Percentiles rank a stretch among this genome's conserved stretches.
These are phyloP conservation scores for Nymphalis urticae DNA, from an alignment of 2,888 invertebrate species.

Conservation along the genomic window DNA sequence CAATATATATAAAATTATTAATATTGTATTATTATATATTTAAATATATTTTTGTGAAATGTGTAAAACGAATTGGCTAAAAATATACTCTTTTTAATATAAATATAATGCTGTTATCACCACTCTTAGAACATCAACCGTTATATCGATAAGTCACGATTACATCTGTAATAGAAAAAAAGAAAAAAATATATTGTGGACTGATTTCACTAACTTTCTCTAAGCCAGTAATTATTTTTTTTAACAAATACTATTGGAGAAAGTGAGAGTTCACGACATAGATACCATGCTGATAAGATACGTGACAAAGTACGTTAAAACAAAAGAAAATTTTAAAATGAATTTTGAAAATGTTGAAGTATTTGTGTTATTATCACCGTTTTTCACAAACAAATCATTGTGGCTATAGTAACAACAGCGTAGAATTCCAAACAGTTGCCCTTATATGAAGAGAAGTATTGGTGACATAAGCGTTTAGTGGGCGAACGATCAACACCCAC, in stretches of 20 bases:
- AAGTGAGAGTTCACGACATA: slow-evolving; percentile 4
- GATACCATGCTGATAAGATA: background rate
- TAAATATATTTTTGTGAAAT: too few relatives aligned
- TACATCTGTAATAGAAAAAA: background rate
- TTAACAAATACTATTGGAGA: slow-evolving; percentile 8
- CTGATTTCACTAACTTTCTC: slow-evolving; percentile 22
- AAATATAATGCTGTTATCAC: too few relatives aligned
- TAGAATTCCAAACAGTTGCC: slow-evolving; percentile 51
- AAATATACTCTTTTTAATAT: too few relatives aligned
- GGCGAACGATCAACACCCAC: slow-evolving; percentile 73
- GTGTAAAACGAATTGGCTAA: too few relatives aligned
- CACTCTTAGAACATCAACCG: background rate
- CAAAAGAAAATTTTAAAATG: too few relatives aligned
- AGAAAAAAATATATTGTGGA: background rate
- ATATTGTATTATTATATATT: too few relatives aligned
- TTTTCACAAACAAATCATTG: slow-evolving; percentile 6
- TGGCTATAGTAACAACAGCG: slow-evolving; percentile 21
- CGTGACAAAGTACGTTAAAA: background rate
- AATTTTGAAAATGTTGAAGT: too few relatives aligned
- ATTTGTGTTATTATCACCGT: background rate
- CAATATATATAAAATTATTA: too few relatives aligned
- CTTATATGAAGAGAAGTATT: slow-evolving; percentile 69
- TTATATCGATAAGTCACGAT: background rate
- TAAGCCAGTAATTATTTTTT: slow-evolving; percentile 1
- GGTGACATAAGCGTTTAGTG: slow-evolving; percentile 74